Base-by-base conservation (phyloP, 2,888 invertebrate species). In the Busseola fusca region DNA sequence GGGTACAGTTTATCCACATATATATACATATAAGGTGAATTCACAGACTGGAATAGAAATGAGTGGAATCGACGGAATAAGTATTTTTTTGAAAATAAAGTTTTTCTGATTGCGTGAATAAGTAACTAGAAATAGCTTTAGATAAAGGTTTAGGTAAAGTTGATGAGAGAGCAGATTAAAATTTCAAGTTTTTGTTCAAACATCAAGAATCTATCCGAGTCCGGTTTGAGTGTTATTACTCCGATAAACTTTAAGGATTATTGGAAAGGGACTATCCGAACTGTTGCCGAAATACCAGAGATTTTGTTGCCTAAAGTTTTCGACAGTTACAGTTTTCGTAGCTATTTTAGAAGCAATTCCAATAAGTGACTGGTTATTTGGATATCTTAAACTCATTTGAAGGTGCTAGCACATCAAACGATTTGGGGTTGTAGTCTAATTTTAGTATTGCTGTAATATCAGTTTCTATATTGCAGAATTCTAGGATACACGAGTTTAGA, bases 171-270 rank as follows among this genome's bases (percentile, higher is more conserved):
- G 25, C 16, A 63, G 64, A 76, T 67, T 64, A 64, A 60, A 64
- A 69, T 64, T 72, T 60, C 34, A 81, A 72, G 58, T 48, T 65
- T 69, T 77, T 58, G 42, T 56, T 40, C 52, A 50, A 76, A 64
- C 59, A 66, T 68, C 62, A 73, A 60, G 60, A 82, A 67, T 69
- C 50, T 67, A 57, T 69, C 42, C 21, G 50, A 34, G 40, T 50
- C 34, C 21, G 45, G 27, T 40, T 69, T 25, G 64, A 78, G 78
- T 76, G 72, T 79, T 76, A 76, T 76, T 60, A 76, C 78, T 81
- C 30, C 57, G n/a, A 73, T 69, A 56, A 81, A 72, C 66, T 66
- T 69, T 42, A 63, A 66, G 62, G 58, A 68, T 77, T 72, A 77
- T 66, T 65, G 57, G 56, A 69, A 71, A 64, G n/a, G 72, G 40